A percentile compares a stretch with the other conserved stretches of the same genome.
phyloP scores from a whole-genome alignment of 2,888 invertebrate species.

The Troilus luridus region DNA sequence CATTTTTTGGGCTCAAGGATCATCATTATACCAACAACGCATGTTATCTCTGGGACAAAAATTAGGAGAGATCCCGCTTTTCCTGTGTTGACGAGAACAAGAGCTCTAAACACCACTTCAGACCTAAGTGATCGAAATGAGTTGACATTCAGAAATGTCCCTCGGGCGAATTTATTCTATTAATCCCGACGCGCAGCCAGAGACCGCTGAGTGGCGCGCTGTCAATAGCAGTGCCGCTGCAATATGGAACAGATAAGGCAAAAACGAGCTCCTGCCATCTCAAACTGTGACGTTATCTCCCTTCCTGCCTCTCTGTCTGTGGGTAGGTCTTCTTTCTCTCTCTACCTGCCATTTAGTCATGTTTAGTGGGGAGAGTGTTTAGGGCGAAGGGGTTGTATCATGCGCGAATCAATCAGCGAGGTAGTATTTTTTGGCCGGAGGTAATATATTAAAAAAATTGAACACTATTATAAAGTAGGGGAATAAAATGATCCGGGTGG shows the following conservation, averaged over 20 bases:
- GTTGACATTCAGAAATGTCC: neutral
- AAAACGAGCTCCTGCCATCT: slow-evolving; percentile 7
- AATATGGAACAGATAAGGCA: slow-evolving; percentile 16
- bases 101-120: neutral
- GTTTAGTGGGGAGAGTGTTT: neutral
- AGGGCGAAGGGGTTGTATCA: neutral
- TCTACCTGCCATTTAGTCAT: neutral
- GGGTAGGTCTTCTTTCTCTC: neutral
- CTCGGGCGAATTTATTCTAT: neutral
- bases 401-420: neutral
- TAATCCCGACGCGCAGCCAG: neutral
- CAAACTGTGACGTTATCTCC: slow-evolving; percentile 43
- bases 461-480: too few species aligned
- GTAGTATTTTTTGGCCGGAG: too few species aligned
- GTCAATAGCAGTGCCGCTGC: slow-evolving; percentile 3
- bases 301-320: neutral
- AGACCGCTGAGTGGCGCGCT: neutral
- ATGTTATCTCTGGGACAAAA: neutral
- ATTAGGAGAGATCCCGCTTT: neutral
- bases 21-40: neutral
- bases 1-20: too few species aligned
- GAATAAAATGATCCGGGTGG: too few species aligned
- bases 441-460: too few species aligned
- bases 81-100: neutral
- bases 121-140: slow-evolving; percentile 29